phyloP scores from a whole-genome alignment of 2,797 vertebrate genomes.

The Taeniopygia guttata region DNA sequence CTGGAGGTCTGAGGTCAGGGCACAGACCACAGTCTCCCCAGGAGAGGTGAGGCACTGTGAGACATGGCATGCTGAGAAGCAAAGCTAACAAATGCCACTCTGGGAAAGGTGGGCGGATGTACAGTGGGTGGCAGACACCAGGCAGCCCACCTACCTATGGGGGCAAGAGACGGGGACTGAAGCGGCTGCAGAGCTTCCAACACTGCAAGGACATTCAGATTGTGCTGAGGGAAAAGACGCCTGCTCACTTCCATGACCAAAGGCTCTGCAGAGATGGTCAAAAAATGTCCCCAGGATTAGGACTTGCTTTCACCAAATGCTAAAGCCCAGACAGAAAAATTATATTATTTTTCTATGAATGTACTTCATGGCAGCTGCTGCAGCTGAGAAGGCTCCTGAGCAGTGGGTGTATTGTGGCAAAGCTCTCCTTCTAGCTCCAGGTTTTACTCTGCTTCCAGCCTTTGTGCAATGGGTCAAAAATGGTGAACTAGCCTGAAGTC shows the following conservation, averaged over 20 bases:
- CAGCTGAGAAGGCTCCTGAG: not conserved
- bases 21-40: not conserved
- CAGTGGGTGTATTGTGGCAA: not conserved
- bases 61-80: not conserved
- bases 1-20: not conserved
- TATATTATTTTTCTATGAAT: not conserved
- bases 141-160: not conserved
- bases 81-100: conserved; percentile 9
- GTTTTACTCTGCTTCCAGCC: not conserved
- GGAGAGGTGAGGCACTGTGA: not conserved
- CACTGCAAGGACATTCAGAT: fast-evolving
- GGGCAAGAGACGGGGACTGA: fast-evolving
- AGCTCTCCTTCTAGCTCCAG: not conserved
- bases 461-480: not conserved
- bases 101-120: not conserved
- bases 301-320: not conserved
- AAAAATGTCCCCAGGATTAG: fast-evolving
- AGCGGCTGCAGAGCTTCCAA: not conserved
- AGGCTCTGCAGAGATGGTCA: not conserved
- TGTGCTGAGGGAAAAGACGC: not conserved
- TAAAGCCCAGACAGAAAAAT: not conserved
- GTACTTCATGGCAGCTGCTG: not conserved
- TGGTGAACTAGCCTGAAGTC: not conserved
- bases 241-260: fast-evolving
- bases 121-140: not conserved